A percentile compares a stretch with the other conserved stretches of the same genome.
phyloP scores from a whole-genome alignment of 2,113 vertebrate genomes.

The Lichenostomus cassidix region DNA sequence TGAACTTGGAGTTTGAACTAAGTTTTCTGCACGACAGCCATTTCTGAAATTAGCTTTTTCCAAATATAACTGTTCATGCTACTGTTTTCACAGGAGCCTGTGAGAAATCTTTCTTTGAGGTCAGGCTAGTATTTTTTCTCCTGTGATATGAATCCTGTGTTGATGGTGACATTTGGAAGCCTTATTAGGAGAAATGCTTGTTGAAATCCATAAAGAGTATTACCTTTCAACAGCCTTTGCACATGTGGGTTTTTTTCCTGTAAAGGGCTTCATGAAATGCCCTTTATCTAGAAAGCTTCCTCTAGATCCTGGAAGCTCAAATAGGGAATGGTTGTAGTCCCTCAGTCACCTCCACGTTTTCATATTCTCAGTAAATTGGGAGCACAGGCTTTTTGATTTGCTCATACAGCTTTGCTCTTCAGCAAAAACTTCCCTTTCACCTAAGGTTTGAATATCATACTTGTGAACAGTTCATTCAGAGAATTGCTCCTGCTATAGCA shows the following conservation, averaged over 20 bases:
- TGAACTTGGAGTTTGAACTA: not conserved
- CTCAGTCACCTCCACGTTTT: not conserved
- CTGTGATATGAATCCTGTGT: not conserved
- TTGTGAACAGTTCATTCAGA: not conserved
- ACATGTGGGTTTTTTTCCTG: not conserved
- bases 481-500: not conserved
- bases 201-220: not conserved
- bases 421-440: not conserved
- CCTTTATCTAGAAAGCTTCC: not conserved
- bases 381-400: not conserved
- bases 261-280: not conserved
- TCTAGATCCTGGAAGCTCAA: not conserved
- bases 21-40: not conserved
- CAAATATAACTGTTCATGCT: not conserved
- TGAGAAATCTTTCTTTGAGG: not conserved
- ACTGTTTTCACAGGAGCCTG: not conserved
- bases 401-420: not conserved
- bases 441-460: not conserved
- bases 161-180: not conserved
- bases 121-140: not conserved
- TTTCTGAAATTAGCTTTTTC: not conserved
- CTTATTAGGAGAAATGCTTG: not conserved
- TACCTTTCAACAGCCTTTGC: not conserved
- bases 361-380: not conserved
- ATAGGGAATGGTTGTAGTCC: not conserved